Evolutionary conservation across 2,888 invertebrate species (phyloP), one percentile per base, ranked within the genome.

Genomic region (Hemaris fuciformis): DNA sequence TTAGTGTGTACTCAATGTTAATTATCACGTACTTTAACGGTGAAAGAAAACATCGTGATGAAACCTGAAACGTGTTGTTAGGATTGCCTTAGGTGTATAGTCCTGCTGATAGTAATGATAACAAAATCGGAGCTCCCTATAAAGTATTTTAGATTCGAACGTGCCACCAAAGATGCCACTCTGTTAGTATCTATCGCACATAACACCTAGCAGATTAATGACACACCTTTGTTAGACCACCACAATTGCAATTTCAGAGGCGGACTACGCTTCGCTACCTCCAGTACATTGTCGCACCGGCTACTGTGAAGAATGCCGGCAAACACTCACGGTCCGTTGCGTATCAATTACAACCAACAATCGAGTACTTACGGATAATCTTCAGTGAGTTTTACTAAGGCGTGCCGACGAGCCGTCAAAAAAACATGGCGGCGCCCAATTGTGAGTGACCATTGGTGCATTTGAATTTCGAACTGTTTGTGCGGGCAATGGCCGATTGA

Each of bases 251-350:
- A n/a, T 48, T 31, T 27, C 18, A 20, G 8, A 15, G 1, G 10
- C 18, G 18, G 23, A 22, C n/a, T 10, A 53, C 31, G 53, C 53
- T 27, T 31, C 27, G 18, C 31, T 57, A 62, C 34, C 62, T 63
- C 66, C 64, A 57, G 71, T 64, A 65, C 61, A 70, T 73, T 73
- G 72, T 73, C 64, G 62, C 43, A 66, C 58, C 63, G 67, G 67
- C 72, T 70, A 72, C 75, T 66, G 61, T 71, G 66, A 67, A 75
- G 83, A 80, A 80, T 79, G 85, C 83, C 85, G 85, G 85, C 83
- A 87, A 85, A 84, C 81, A 76, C 87, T 85, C 88, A 86, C 88
- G 91, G 88, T 87, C 89, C 87, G 85, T 81, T 91, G 90, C 87
- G 88, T 90, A 91, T 91, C 91, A 84, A 89, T 91, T 91, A 89